Evolutionary conservation across 2,888 invertebrate species (phyloP), one percentile per base, ranked within the genome.

Genomic region (Phortica okadai): DNA sequence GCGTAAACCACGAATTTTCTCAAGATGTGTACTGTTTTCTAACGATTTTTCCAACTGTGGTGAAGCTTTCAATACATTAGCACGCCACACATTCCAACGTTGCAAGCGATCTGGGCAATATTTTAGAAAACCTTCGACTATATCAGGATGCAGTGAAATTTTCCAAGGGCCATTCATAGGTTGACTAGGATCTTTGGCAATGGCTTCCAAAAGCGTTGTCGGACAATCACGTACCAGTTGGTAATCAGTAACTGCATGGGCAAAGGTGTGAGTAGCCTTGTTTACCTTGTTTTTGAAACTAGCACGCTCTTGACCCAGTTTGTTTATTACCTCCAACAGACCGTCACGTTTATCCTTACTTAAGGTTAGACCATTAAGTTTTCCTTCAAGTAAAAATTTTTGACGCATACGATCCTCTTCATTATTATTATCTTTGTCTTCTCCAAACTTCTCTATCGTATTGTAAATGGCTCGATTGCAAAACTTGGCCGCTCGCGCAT

Each of bases 81-180:
- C 97, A 79, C 95, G 94, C 97, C 98, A 98, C 0, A 96, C 92
- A 88, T 96, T 97, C 95, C 95, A 96, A 50, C 98, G 93, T 59
- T 95, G 90, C 56, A 93, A 92, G 78, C 96, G 93, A 88, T 96
- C 95, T 0, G 96, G 95, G 89, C 98, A 98, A 90, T 97, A 94
- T 90, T 97, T 95, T 92, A 98, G 93, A 89, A 98, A 96, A 5
- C 94, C 93, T 77, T 94, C 92, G 82, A 95, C 95, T 69, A 97
- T 92, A 80, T 94, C 93, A 0, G 95, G 95, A 74, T 96, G 93
- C n/a, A 97, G 92, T 0, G 95, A 95, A 0, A 97, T 92, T 81
- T 93, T 94, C 98, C 98, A 98, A 0, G 98, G 98, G 0, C 97
- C 98, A 82, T 93, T 92, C 16, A 83, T 72, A 0, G 92, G 93